Conservation (phyloP, 2,888 invertebrate species). For the Sminthurides aquaticus region DNA sequence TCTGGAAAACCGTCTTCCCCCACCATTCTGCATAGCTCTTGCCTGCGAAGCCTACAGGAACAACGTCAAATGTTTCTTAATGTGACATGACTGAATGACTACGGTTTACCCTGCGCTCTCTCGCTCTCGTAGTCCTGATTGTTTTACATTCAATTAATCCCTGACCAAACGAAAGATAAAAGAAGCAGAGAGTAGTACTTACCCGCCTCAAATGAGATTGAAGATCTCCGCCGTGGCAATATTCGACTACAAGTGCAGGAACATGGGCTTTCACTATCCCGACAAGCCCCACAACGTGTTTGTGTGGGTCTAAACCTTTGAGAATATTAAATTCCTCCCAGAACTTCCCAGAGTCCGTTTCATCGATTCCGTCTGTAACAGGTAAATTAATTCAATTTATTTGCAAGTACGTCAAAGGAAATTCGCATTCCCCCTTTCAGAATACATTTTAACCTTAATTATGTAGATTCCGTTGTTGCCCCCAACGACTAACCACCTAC, state of each 20-base stretch:
- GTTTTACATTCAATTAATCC: no score
- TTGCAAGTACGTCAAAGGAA: no score
- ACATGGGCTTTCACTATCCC: slow-evolving; percentile 27
- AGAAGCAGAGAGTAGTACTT: no score
- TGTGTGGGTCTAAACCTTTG: slow-evolving; percentile 33
- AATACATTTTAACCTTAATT: background rate
- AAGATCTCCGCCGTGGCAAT: slow-evolving; percentile 40
- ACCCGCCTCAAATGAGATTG: slow-evolving; percentile 34
- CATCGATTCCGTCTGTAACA: slow-evolving; percentile 23
- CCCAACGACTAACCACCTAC: no score
- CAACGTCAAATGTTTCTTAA: no score
- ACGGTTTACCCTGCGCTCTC: no score
- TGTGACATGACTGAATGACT: no score
- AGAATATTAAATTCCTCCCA: slow-evolving; percentile 43
- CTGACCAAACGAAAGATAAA: no score
- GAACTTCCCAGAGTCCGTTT: slow-evolving; percentile 34
- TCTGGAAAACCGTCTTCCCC: background rate
- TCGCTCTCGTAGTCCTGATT: no score
- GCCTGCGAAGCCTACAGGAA: background rate
- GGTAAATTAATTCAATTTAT: no score
- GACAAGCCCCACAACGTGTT: slow-evolving; percentile 38
- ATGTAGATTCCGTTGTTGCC: background rate
- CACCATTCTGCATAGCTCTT: background rate
- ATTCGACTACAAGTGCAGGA: slow-evolving; percentile 40
- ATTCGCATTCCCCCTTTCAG: slow-evolving; percentile 1